A percentile compares a stretch with the other conserved stretches of the same genome.
These are phyloP conservation scores for Argyresthia goedartella DNA, from an alignment of 2,888 invertebrate genomes.

Conservation along the genomic window DNA sequence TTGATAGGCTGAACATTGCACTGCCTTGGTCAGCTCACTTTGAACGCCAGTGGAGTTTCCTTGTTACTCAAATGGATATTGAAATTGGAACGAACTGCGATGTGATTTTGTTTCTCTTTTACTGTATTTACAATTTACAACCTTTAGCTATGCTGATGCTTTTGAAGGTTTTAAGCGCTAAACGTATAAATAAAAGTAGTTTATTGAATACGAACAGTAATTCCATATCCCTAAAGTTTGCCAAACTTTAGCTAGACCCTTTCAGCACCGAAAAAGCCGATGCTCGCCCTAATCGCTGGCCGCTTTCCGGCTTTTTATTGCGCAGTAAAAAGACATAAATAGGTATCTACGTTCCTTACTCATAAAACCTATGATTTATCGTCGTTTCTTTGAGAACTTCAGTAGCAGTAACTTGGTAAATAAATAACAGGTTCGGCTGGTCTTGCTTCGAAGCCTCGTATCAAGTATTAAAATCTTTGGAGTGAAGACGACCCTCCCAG, in stretches of 20 bases:
- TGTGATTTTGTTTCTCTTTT: background rate
- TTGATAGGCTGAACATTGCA: slow-evolving; percentile 13
- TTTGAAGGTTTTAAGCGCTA: no score
- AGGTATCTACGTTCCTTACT: background rate
- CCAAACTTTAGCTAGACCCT: no score
- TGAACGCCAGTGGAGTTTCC: background rate
- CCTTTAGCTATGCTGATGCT: no score
- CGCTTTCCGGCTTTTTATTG: background rate
- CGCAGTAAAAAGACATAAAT: slow-evolving; percentile 1
- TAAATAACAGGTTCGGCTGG: background rate
- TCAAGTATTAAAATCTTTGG: slow-evolving; percentile 7
- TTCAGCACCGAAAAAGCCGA: no score
- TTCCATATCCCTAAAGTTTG: no score
- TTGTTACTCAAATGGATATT: background rate
- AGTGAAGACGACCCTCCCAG: slow-evolving; percentile 3
- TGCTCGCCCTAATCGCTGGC: background rate
- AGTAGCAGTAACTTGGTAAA: background rate
- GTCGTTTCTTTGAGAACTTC: background rate
- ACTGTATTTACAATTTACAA: no score
- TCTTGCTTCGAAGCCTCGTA: slow-evolving; percentile 1
- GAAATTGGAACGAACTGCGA: background rate
- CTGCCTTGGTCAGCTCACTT: background rate
- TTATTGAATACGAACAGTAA: no score
- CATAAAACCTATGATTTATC: slow-evolving; percentile 1
- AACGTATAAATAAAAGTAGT: no score